Base-by-base conservation (phyloP, 2,888 invertebrate species). In the Sphaerophoria rueppellii region DNA sequence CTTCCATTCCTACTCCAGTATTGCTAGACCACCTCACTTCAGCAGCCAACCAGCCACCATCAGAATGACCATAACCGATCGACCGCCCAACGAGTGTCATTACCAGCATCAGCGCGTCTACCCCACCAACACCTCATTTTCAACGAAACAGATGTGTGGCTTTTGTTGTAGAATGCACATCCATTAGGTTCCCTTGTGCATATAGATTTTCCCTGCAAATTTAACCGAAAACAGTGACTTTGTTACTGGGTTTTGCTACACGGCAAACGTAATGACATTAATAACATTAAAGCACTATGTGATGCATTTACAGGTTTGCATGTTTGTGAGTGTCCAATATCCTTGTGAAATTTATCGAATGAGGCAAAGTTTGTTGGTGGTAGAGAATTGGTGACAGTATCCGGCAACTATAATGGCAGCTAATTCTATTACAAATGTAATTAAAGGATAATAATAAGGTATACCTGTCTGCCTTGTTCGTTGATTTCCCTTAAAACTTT, bases 381-480 rank as follows among this genome's bases (percentile, higher is more conserved):
- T 24, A 24, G 24, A 24, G 24, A 24, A 16, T 6, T 67, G 43
- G 57, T 24, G 48, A 32, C 43, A 52, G 72, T 70, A 79, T n/a
- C 57, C 76, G 40, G 76, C 46, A 76, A 67, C 76, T 80, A 85
- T 80, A 76, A 73, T 80, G 69, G 35, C 52, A 69, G 73, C 85
- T 85, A 85, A 85, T 85, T 85, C 80, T 85, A 85, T 85, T 85
- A 85, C 70, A 58, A 57, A 73, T 73, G 69, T 85, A 77, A 85
- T 85, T 85, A 85, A 76, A 85, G 85, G 76, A 81, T 81, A 85
- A 85, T 81, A 80, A 85, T 85, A 77, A 85, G 24, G 24, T 24
- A 24, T 24, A 24, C 24, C 24, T 24, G 24, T 24, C 24, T 24
- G 24, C 24, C 24, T 24, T 24, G 76, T 61, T 77, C 58, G 43